Evolutionary conservation across 2,797 vertebrate genomes (phyloP), one percentile per base, ranked within the genome.

Genomic region (Schizopygopsis pylzovi): DNA sequence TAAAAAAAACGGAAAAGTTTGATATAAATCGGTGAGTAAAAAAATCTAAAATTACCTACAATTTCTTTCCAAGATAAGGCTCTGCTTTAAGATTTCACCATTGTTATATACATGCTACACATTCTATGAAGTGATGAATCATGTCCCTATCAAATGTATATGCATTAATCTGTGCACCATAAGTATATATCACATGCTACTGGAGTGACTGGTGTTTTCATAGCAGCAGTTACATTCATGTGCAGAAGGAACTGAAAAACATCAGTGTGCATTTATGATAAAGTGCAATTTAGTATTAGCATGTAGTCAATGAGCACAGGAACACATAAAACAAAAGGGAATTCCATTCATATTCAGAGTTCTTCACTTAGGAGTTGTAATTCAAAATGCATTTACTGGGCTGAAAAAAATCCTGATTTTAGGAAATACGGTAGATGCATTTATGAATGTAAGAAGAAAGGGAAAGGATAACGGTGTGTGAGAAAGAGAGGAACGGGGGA

Each of bases 161-260:
- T 22, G 15, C 28, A 52, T 75, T 33, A 0, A 33, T 52, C n/a
- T 81, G 13, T 61, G 54, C 41, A 49, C 63, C 7, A 56, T 28
- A 33, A 39, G 41, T 84, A 68, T 47, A 45, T 79, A 59, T 45
- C 16, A 61, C 49, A 45, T 39, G 83, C 52, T 54, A 71, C 22
- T 79, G 76, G 65, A 79, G 73, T 61, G 83, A 84, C 16, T 78
- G 43, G 61, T 25, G 37, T 41, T n/a, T 56, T 78, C n/a, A 78
- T 56, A 79, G 83, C 49, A 79, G 72, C 72, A 18, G 15, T 77
- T 77, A 76, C 73, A 84, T 83, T 76, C 56, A 77, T 15, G 52
- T 82, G 52, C 37, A 72, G 39, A 33, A 82, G 1, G 52, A 52
- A 61, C 54, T 56, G 56, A 67, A 67, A 67, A 18, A 33, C 65